Conservation (phyloP, 1,140 invertebrate species). For the Drosophila equinoxialis region DNA sequence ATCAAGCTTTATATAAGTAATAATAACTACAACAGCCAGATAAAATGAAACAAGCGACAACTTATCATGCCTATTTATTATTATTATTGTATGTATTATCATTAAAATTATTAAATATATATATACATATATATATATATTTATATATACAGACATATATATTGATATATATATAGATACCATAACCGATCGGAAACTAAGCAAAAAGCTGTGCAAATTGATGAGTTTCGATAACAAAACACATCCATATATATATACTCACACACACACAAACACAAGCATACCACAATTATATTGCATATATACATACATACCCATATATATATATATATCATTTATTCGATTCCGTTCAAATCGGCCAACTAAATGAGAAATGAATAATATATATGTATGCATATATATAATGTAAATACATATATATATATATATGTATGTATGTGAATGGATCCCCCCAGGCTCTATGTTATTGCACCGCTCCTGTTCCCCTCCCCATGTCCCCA, state of each 20-base stretch:
- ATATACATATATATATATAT: constrained; percentile 28
- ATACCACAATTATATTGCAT: constrained; percentile 16
- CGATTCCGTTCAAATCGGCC: background rate
- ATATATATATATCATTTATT: constrained; percentile 2
- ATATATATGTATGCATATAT: constrained; percentile 22
- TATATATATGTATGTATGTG: background rate
- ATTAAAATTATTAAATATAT: constrained; percentile 33
- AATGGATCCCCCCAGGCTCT: constrained; percentile 29
- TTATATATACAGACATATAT: constrained; percentile 23
- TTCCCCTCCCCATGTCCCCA: background rate
- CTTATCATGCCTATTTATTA: constrained; percentile 54
- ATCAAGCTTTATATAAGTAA: constrained; percentile 77
- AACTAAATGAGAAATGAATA: no score
- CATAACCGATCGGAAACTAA: constrained; percentile 4
- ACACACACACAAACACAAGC: background rate
- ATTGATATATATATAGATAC: constrained; percentile 11
- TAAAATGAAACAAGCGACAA: constrained; percentile 10
- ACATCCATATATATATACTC: background rate
- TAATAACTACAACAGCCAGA: constrained; percentile 13
- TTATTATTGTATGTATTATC: constrained; percentile 39
- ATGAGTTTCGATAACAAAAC: constrained; percentile 16
- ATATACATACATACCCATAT: constrained; percentile 5
- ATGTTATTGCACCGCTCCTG: constrained; percentile 3
- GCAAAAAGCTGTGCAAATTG: constrained; percentile 20
- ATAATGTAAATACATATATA: no score